Conservation (phyloP, 2,113 vertebrate genomes). For the Gnathonemus echidnorhynchus region DNA sequence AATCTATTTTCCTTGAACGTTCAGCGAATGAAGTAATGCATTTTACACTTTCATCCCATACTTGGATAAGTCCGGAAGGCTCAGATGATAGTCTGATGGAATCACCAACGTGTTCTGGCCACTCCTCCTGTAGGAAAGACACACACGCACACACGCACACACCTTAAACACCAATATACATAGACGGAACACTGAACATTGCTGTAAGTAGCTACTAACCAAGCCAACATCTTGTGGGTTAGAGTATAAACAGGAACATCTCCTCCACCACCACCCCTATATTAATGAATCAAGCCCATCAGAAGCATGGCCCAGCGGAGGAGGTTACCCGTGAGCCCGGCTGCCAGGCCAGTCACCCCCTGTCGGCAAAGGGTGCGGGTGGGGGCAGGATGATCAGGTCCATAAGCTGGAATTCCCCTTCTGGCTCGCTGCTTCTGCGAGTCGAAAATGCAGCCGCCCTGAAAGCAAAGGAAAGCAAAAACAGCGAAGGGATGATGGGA, state of each 20-base stretch:
- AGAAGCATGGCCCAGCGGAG: background rate
- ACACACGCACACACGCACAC: background rate
- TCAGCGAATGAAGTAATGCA: background rate
- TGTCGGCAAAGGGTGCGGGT: slow-evolving; percentile 50
- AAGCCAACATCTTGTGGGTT: background rate
- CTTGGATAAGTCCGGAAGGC: background rate
- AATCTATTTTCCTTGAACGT: background rate
- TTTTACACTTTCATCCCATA: background rate
- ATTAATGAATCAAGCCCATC: background rate
- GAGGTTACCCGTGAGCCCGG: background rate
- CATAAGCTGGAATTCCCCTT: slow-evolving; percentile 37
- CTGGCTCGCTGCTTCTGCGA: slow-evolving; percentile 33
- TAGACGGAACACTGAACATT: background rate
- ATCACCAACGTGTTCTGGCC: background rate
- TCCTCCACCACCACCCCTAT: background rate
- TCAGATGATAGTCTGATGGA: background rate
- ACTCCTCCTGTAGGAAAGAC: background rate
- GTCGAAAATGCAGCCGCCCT: background rate
- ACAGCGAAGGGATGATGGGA: background rate
- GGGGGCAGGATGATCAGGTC: slow-evolving; percentile 52
- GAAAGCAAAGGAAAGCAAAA: background rate
- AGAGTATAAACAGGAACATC: background rate
- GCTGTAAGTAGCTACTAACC: background rate
- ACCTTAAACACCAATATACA: background rate
- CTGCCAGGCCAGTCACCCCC: background rate